phyloP scores from a whole-genome alignment of 1,140 invertebrate species.

The Meteorus sp. region DNA sequence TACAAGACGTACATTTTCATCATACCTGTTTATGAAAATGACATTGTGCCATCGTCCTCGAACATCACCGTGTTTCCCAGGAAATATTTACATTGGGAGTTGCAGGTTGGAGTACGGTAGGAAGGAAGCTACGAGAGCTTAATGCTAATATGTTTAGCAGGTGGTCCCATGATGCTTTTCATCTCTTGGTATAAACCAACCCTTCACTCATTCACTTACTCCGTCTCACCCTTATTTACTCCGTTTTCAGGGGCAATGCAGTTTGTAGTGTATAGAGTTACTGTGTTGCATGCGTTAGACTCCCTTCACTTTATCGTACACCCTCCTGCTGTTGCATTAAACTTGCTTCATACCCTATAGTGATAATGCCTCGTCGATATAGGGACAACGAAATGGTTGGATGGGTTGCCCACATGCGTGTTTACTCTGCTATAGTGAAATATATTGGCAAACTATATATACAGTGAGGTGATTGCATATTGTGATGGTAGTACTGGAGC shows the following conservation, averaged over 20 bases:
- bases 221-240: no score
- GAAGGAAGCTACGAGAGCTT: constrained; percentile 9
- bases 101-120: not conserved
- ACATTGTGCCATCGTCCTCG: not conserved
- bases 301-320: no score
- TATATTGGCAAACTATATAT: constrained; percentile 2
- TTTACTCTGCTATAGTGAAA: not conserved
- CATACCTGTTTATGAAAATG: no score
- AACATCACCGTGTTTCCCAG: not conserved
- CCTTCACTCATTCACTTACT: no score
- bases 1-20: no score
- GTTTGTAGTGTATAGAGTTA: no score
- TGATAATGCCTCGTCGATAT: constrained; percentile 21
- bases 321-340: constrained; percentile 22
- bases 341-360: constrained; percentile 27
- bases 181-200: no score
- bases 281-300: not conserved
- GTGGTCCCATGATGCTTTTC: constrained; percentile 6
- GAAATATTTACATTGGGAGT: constrained; percentile 7
- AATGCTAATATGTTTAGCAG: constrained; percentile 19
- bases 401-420: not conserved
- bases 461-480: not conserved
- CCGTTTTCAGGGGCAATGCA: not conserved
- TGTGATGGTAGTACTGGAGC: not conserved
- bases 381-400: not conserved